Evolutionary conservation across 2,113 vertebrate genomes (phyloP).

Genomic region (Oryctolagus cuniculus): DNA sequence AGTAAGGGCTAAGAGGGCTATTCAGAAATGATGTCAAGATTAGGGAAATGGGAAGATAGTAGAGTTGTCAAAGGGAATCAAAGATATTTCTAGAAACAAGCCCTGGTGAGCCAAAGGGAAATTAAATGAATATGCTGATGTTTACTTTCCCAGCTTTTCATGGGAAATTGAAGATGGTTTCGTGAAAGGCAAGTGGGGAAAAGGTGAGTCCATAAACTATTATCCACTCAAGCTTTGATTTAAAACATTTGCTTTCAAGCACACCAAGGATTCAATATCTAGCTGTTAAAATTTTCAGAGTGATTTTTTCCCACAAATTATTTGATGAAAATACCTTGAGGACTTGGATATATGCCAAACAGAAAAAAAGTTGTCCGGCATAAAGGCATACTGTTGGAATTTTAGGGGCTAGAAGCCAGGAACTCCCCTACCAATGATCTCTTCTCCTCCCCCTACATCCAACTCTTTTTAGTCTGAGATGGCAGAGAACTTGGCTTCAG

Average conservation of each 20-base stretch:
- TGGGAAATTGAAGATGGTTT: slow-evolving; percentile 78
- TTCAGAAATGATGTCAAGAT: slow-evolving; percentile 65
- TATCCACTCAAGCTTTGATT: slow-evolving; percentile 71
- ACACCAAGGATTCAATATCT: slow-evolving; percentile 57
- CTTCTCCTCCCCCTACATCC: rapidly evolving
- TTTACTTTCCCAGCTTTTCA: slow-evolving; percentile 78
- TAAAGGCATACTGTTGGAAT: neutral
- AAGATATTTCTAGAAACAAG: slow-evolving; percentile 73
- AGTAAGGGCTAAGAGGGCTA: neutral
- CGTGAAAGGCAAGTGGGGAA: slow-evolving; percentile 66
- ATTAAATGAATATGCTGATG: slow-evolving; percentile 74
- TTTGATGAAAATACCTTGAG: slow-evolving; percentile 73
- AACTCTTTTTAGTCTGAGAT: neutral
- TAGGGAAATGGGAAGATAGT: slow-evolving; percentile 75
- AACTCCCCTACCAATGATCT: neutral
- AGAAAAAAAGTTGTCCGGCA: neutral
- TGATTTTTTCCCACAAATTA: slow-evolving; percentile 50
- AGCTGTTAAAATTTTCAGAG: slow-evolving; percentile 62
- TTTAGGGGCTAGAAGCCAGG: neutral
- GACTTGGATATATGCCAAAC: slow-evolving; percentile 44
- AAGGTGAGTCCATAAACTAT: slow-evolving; percentile 73
- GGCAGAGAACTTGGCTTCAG: neutral
- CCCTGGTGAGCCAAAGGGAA: slow-evolving; percentile 72
- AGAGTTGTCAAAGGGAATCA: slow-evolving; percentile 73
- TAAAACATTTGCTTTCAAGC: slow-evolving; percentile 75